Conservation (phyloP, 2,888 invertebrate species). For the Lasioglossum vierecki region DNA sequence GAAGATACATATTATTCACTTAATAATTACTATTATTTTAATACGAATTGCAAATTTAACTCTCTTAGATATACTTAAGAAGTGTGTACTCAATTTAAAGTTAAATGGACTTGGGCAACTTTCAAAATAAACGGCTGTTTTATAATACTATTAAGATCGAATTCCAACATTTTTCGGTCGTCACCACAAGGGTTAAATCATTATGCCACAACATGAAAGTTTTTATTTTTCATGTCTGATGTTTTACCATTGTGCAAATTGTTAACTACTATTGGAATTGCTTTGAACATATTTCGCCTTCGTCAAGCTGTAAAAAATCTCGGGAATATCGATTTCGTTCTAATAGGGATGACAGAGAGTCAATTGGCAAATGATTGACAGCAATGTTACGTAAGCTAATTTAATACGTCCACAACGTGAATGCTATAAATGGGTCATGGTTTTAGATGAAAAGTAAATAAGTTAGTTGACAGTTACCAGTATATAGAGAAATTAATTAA, state of each 20-base stretch:
- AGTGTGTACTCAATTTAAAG: no score
- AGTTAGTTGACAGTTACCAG: background rate
- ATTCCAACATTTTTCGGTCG: background rate
- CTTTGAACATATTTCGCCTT: background rate
- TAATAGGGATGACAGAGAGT: background rate
- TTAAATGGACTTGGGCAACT: no score
- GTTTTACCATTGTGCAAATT: background rate
- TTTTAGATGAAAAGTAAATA: background rate
- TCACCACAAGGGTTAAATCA: background rate
- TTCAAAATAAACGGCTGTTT: background rate
- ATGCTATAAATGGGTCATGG: background rate
- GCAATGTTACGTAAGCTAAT: conserved; percentile 9
- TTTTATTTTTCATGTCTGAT: background rate
- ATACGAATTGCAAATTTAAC: no score
- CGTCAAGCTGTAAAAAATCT: background rate
- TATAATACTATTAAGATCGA: background rate
- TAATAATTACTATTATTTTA: no score
- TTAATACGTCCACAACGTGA: background rate
- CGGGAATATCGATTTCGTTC: background rate
- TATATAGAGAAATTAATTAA: background rate
- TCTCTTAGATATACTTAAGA: no score
- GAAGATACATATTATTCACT: no score
- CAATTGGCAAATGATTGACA: conserved; percentile 1
- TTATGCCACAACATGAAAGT: background rate
- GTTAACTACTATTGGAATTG: background rate